These are phyloP conservation scores for Bolborhynchus lineola DNA, from an alignment of 2,113 vertebrate genomes.

Conservation along the genomic window DNA sequence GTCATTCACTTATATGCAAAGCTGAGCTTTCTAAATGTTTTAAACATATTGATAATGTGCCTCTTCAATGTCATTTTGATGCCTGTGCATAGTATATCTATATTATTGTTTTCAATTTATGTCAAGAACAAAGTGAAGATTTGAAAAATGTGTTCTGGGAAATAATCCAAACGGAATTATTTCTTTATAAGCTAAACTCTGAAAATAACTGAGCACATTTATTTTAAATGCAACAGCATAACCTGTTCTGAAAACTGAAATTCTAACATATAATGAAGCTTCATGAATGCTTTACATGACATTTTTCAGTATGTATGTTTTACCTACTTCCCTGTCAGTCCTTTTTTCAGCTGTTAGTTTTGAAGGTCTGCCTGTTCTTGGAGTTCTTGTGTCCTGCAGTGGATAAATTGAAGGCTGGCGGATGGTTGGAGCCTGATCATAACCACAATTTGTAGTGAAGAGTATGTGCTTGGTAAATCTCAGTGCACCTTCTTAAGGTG, in stretches of 20 bases:
- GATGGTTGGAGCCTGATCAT: not conserved
- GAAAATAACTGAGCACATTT: conserved; percentile 34
- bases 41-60: conserved; percentile 71
- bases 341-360: not conserved
- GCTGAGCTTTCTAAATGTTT: conserved; percentile 62
- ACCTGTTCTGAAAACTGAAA: not conserved
- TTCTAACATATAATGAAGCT: not conserved
- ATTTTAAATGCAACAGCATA: conserved; percentile 12
- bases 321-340: not conserved
- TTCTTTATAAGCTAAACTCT: conserved; percentile 37
- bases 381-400: not conserved
- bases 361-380: not conserved
- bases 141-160: conserved; percentile 45
- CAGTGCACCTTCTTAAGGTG: not conserved
- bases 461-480: not conserved
- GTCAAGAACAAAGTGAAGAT: conserved; percentile 48
- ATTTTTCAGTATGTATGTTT: not conserved
- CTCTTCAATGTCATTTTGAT: conserved; percentile 61
- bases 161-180: conserved; percentile 45
- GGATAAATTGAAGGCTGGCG: not conserved
- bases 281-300: not conserved
- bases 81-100: conserved; percentile 41
- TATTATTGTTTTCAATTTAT: conserved; percentile 66
- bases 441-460: not conserved
- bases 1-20: conserved; percentile 45